These are phyloP conservation scores for Myotis pilosus DNA, from an alignment of 2,797 vertebrate genomes.

Conservation along the genomic window DNA sequence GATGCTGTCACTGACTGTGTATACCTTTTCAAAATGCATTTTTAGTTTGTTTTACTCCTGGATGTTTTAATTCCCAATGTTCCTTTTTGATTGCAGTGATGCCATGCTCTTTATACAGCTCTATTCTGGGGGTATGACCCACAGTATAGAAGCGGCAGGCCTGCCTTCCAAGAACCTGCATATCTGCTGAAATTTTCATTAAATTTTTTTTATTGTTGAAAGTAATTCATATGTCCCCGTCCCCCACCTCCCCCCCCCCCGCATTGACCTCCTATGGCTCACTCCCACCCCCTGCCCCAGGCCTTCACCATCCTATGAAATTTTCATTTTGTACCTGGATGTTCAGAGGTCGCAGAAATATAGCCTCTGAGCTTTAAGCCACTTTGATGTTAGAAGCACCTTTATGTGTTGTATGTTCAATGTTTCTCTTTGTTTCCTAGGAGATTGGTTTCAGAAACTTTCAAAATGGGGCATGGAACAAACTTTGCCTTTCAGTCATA, in stretches of 20 bases:
- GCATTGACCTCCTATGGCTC: no score
- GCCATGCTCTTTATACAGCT: neutral
- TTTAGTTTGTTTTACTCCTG: slow-evolving; percentile 80
- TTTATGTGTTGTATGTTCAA: neutral
- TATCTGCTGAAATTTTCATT: neutral
- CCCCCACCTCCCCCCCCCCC: no score
- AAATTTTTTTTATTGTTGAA: no score
- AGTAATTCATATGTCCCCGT: no score
- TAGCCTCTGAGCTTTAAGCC: neutral
- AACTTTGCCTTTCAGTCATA: neutral
- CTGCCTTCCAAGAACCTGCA: neutral
- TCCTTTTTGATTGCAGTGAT: slow-evolving; percentile 47
- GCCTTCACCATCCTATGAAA: neutral
- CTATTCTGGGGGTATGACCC: neutral
- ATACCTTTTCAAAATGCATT: slow-evolving; percentile 77
- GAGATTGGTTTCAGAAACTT: slow-evolving; percentile 27
- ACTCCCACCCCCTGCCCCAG: no score
- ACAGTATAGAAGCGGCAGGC: neutral
- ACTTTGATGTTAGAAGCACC: slow-evolving; percentile 7
- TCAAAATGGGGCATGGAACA: neutral
- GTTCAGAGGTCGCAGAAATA: neutral
- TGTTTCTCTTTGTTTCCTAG: neutral
- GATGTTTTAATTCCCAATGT: slow-evolving; percentile 74
- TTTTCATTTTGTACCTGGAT: neutral
- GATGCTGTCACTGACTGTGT: slow-evolving; percentile 73